phyloP scores from a whole-genome alignment of 2,888 invertebrate species.

The Agrochola lychnidis region DNA sequence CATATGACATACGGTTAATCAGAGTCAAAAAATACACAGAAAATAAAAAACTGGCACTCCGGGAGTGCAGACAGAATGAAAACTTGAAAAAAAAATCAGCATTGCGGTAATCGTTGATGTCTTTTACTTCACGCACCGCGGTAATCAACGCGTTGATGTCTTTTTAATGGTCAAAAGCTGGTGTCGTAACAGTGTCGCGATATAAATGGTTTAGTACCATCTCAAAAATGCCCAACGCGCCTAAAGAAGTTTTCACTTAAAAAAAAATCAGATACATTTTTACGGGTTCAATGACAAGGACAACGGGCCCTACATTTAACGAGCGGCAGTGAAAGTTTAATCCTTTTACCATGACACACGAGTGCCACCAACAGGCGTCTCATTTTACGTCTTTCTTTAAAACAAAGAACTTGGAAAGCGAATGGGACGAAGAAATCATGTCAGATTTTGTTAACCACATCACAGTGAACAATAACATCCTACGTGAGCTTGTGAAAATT shows the following conservation, averaged over 20 bases:
- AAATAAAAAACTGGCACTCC: no score
- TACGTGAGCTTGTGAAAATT: neutral
- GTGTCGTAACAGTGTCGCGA: no score
- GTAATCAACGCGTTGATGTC: no score
- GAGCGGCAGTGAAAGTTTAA: constrained; percentile 51
- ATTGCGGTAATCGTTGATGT: no score
- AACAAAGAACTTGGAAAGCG: constrained; percentile 60
- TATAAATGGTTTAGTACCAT: no score
- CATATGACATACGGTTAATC: neutral
- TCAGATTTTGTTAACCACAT: constrained; percentile 24
- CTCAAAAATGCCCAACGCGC: no score
- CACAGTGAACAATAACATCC: neutral
- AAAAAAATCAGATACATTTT: constrained; percentile 19
- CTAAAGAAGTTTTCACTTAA: no score
- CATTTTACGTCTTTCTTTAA: constrained; percentile 44
- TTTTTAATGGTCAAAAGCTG: no score
- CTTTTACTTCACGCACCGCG: no score
- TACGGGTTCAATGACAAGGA: constrained; percentile 20
- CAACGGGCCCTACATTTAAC: constrained; percentile 26
- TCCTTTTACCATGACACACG: constrained; percentile 45
- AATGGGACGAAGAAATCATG: constrained; percentile 37
- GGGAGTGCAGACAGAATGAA: no score
- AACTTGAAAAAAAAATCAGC: no score
- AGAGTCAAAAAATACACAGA: constrained; percentile 6
- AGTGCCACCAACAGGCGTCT: constrained; percentile 7